phyloP scores from a whole-genome alignment of 1,140 invertebrate genomes.

The Leucophenga varia region DNA sequence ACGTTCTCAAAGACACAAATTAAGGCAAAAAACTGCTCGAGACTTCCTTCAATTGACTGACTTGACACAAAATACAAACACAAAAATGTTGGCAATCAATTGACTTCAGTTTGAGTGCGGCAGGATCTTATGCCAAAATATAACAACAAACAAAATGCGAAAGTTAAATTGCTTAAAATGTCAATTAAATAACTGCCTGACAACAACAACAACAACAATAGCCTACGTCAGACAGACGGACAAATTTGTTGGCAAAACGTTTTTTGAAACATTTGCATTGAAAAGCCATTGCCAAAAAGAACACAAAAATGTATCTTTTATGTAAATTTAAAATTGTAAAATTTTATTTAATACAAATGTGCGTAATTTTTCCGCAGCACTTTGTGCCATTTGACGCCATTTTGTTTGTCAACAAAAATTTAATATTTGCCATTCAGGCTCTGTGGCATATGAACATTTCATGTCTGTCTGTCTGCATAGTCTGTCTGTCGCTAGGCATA shows the following conservation, averaged over 20 bases:
- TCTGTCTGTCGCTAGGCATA: background rate
- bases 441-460: too few relatives aligned
- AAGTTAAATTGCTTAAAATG: slow-evolving; percentile 24
- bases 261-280: too few relatives aligned
- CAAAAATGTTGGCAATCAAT: slow-evolving; percentile 44
- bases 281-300: too few relatives aligned
- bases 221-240: too few relatives aligned
- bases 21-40: slow-evolving; percentile 24
- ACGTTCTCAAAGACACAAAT: slow-evolving; percentile 52
- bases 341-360: slow-evolving; percentile 37
- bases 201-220: too few relatives aligned
- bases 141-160: too few relatives aligned
- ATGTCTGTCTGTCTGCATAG: background rate
- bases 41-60: too few relatives aligned
- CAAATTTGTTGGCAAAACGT: too few relatives aligned
- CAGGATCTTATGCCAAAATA: too few relatives aligned
- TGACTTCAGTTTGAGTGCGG: slow-evolving; percentile 28
- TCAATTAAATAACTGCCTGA: slow-evolving; percentile 41
- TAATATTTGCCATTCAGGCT: slow-evolving; percentile 11
- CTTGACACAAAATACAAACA: too few relatives aligned
- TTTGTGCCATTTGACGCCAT: too few relatives aligned
- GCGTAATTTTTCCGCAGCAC: background rate
- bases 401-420: too few relatives aligned
- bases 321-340: slow-evolving; percentile 27
- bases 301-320: slow-evolving; percentile 42